A percentile compares a stretch with the other conserved stretches of the same genome.
Evolutionary conservation across 2,113 vertebrate species (phyloP).

Genomic region (Triplophysa siluroides): DNA sequence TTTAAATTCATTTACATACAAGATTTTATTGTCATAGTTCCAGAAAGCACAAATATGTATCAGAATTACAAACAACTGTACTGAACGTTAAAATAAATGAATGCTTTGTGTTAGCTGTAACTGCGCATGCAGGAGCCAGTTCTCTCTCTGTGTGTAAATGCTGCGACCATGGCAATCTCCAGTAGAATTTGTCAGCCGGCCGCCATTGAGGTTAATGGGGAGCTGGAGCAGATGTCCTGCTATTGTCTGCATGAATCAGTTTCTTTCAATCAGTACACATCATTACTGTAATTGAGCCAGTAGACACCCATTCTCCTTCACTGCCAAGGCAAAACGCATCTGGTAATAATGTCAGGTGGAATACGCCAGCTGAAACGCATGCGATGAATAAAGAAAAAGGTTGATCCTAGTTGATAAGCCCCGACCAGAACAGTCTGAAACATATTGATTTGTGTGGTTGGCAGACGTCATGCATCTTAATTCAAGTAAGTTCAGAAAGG

Average conservation of each 20-base stretch:
- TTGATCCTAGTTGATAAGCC: constrained; percentile 65
- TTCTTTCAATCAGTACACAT: constrained; percentile 68
- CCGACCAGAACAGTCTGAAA: constrained; percentile 59
- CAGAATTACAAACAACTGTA: background rate
- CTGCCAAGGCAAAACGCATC: constrained; percentile 72
- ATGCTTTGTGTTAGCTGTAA: background rate
- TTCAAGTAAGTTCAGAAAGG: background rate
- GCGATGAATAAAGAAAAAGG: constrained; percentile 54
- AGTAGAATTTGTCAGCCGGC: constrained; percentile 65
- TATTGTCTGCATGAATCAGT: constrained; percentile 68
- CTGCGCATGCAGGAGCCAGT: background rate
- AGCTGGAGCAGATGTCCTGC: constrained; percentile 71
- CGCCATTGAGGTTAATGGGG: constrained; percentile 66
- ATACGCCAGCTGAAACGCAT: constrained; percentile 63
- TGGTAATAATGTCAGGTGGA: constrained; percentile 72
- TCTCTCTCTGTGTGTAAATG: constrained; percentile 42
- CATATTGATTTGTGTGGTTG: constrained; percentile 45
- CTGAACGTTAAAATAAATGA: background rate
- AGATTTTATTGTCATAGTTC: too few species aligned
- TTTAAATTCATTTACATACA: too few species aligned
- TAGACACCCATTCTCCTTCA: constrained; percentile 61
- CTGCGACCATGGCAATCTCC: constrained; percentile 58
- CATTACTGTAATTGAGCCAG: constrained; percentile 71
- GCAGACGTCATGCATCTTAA: constrained; percentile 49
- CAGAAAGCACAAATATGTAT: background rate